phyloP scores from a whole-genome alignment of 2,113 vertebrate genomes.

The Catharus minimus region DNA sequence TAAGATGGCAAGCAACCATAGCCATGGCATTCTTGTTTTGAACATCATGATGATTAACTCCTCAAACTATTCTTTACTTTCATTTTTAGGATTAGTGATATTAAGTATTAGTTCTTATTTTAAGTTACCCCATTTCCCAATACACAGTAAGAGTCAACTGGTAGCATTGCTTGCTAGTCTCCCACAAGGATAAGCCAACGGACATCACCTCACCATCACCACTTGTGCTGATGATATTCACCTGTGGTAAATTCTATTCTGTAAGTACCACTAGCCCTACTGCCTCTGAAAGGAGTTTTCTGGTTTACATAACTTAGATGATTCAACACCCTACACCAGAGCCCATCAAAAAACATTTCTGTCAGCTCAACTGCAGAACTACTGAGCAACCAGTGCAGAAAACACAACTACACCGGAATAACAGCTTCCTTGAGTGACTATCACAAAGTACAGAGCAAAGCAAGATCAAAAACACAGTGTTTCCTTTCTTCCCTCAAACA shows the following conservation, averaged over 20 bases:
- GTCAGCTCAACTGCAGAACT: neutral
- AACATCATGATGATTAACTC: neutral
- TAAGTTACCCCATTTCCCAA: neutral
- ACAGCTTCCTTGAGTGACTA: neutral
- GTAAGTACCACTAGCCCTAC: neutral
- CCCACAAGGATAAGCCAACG: neutral
- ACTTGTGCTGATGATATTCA: no score
- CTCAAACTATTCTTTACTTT: neutral
- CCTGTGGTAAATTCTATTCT: rapidly evolving
- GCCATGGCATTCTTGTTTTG: neutral
- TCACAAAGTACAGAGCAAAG: neutral
- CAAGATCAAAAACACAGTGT: neutral
- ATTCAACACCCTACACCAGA: neutral
- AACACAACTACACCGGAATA: neutral
- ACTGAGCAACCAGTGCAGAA: neutral
- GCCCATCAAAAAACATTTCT: neutral
- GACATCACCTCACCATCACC: neutral
- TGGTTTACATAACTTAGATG: neutral
- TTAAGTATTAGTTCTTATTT: neutral
- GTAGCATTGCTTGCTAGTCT: neutral
- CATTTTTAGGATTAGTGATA: neutral
- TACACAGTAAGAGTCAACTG: neutral
- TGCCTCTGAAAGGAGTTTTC: neutral
- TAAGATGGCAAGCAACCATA: neutral
- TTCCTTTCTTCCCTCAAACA: neutral